A percentile compares a stretch with the other conserved stretches of the same genome.
phyloP scores from a whole-genome alignment of 1,140 invertebrate species.

The Drosophila ficusphila region DNA sequence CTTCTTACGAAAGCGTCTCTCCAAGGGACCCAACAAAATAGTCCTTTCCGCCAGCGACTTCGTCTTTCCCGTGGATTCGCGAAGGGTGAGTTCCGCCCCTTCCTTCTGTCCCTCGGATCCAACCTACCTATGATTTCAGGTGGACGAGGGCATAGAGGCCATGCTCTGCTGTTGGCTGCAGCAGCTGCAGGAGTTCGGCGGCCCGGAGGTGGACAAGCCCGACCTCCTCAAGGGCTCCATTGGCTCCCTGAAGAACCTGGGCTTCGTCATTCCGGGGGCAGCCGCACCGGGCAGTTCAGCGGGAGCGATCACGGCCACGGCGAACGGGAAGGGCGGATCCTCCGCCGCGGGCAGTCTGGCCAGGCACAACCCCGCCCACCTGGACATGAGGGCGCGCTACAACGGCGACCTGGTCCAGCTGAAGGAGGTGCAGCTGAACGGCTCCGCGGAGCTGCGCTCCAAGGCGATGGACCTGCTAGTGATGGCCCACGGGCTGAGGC shows the following conservation, averaged over 20 bases:
- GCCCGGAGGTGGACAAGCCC: slow-evolving; percentile 91
- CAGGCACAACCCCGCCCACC: slow-evolving; percentile 86
- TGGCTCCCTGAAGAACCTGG: slow-evolving; percentile 86
- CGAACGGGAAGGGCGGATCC: slow-evolving; percentile 75
- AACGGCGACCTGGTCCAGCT: slow-evolving; percentile 95
- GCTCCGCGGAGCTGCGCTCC: slow-evolving; percentile 89
- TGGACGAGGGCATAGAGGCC: slow-evolving; percentile 92
- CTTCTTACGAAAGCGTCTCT: slow-evolving; percentile 88
- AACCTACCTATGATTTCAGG: slow-evolving; percentile 83
- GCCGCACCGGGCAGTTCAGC: slow-evolving; percentile 83
- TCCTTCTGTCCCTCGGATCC: neutral
- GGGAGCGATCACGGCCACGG: slow-evolving; percentile 81
- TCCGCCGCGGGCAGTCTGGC: slow-evolving; percentile 87
- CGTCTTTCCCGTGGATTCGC: slow-evolving; percentile 88
- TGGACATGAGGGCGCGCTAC: slow-evolving; percentile 90
- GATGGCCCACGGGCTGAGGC: slow-evolving; percentile 92
- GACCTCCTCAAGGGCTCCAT: slow-evolving; percentile 91
- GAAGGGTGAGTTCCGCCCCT: slow-evolving; percentile 86
- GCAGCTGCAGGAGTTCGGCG: slow-evolving; percentile 91
- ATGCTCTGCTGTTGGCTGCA: slow-evolving; percentile 93
- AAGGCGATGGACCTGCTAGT: slow-evolving; percentile 92
- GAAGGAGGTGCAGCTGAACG: slow-evolving; percentile 87
- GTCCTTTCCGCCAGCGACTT: slow-evolving; percentile 90
- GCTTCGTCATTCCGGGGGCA: slow-evolving; percentile 83
- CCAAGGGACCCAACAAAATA: slow-evolving; percentile 91